Conservation (phyloP, 2,113 vertebrate species). For the Larimichthys crocea region DNA sequence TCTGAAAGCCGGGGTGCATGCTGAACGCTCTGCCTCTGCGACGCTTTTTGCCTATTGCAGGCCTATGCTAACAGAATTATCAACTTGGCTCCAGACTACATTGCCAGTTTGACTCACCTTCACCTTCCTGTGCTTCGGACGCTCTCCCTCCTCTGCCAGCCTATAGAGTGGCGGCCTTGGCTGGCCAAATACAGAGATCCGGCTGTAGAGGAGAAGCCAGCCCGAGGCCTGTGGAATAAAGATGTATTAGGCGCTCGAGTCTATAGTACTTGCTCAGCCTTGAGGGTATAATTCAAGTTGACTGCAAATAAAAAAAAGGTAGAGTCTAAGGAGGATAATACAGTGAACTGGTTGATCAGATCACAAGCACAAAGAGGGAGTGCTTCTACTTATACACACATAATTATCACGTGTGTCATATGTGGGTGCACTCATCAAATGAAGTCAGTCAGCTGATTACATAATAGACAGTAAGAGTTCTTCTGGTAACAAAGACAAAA, state of each 20-base stretch:
- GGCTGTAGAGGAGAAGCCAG: slow-evolving; percentile 31
- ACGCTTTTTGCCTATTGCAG: slow-evolving; percentile 30
- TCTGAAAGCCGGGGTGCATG: slow-evolving; percentile 50
- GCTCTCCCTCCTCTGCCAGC: slow-evolving; percentile 20
- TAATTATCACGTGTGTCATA: background rate
- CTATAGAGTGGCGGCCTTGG: background rate
- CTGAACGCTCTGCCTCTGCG: slow-evolving; percentile 17
- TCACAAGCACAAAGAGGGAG: background rate
- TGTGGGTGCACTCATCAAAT: background rate
- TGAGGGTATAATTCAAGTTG: slow-evolving; percentile 30
- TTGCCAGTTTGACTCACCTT: slow-evolving; percentile 57
- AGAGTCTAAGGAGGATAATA: slow-evolving; percentile 27
- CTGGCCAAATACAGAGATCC: slow-evolving; percentile 37
- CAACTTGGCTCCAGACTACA: slow-evolving; percentile 41
- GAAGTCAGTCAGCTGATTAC: background rate
- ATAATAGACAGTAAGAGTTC: background rate
- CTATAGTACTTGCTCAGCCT: slow-evolving; percentile 34
- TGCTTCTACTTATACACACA: background rate
- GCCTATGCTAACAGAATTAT: slow-evolving; percentile 70
- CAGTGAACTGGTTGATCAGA: slow-evolving; percentile 10
- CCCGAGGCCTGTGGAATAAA: slow-evolving; percentile 42
- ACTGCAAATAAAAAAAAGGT: slow-evolving; percentile 24
- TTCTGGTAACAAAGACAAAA: background rate
- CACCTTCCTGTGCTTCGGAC: slow-evolving; percentile 26
- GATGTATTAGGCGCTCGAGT: slow-evolving; percentile 45